A percentile compares a stretch with the other conserved stretches of the same genome.
Conservation (phyloP, 2,797 vertebrate genomes). For the Pelochelys cantorii region DNA sequence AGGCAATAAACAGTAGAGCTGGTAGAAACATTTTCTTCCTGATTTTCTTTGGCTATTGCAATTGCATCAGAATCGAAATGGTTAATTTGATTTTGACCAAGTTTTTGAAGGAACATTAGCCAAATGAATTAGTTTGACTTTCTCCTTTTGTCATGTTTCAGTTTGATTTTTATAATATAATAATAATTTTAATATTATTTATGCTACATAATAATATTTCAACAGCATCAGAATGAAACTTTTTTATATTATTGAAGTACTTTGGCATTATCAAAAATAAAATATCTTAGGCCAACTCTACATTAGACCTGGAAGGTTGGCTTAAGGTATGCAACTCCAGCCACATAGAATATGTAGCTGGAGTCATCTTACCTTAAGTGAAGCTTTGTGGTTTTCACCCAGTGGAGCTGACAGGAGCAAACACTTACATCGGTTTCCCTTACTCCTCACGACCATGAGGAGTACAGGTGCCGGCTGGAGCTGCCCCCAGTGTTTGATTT, state of each 20-base stretch:
- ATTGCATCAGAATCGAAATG: not conserved
- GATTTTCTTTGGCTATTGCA: not conserved
- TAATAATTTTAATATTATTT: not conserved
- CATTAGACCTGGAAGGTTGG: too few species aligned
- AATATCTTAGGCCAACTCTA: not conserved
- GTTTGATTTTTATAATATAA: not conserved
- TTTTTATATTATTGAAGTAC: not conserved
- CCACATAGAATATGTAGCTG: too few species aligned
- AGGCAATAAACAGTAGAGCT: not conserved
- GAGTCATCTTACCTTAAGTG: too few species aligned
- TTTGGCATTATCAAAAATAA: not conserved
- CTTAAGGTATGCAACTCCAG: too few species aligned
- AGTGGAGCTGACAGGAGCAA: too few species aligned
- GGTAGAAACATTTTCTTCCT: not conserved
- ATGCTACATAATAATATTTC: not conserved
- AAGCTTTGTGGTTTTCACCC: too few species aligned
- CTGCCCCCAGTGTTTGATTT: too few species aligned
- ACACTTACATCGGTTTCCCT: too few species aligned
- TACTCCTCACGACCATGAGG: too few species aligned
- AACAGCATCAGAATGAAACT: not conserved
- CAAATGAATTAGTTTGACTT: fast-evolving
- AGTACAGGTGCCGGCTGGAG: too few species aligned
- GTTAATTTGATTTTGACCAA: not conserved
- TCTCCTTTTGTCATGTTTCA: not conserved
- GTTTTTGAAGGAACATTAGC: not conserved